Evolutionary conservation across 2,113 vertebrate species (phyloP).

Genomic region (Gobio gobio): DNA sequence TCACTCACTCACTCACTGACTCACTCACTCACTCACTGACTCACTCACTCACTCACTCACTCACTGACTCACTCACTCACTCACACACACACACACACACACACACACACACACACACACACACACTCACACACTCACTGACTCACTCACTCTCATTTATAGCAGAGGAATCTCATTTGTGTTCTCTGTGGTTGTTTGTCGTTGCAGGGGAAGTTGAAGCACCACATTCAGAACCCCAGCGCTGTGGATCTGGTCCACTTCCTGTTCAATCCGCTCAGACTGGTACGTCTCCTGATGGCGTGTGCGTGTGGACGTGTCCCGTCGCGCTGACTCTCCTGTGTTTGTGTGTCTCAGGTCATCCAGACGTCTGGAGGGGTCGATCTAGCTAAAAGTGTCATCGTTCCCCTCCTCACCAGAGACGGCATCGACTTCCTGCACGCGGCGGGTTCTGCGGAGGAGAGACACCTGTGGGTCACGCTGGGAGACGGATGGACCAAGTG

Average conservation of each 20-base stretch:
- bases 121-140: too few species aligned
- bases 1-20: too few species aligned
- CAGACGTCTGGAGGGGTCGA: slow-evolving; percentile 89
- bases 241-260: slow-evolving; percentile 92
- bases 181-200: slow-evolving; percentile 29
- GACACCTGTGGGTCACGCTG: slow-evolving; percentile 88
- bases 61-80: too few species aligned
- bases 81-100: too few species aligned
- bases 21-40: too few species aligned
- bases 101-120: too few species aligned
- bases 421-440: slow-evolving; percentile 88
- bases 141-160: background rate
- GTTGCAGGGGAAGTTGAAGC: slow-evolving; percentile 85
- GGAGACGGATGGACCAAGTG: slow-evolving; percentile 91
- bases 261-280: slow-evolving; percentile 90
- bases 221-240: slow-evolving; percentile 94
- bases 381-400: slow-evolving; percentile 84
- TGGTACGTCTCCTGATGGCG: slow-evolving; percentile 74
- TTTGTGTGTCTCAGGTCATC: slow-evolving; percentile 79
- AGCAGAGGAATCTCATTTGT: background rate
- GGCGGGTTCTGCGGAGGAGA: slow-evolving; percentile 82
- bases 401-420: slow-evolving; percentile 88
- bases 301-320: background rate
- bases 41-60: background rate
- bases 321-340: background rate